Conservation (phyloP, 1,140 invertebrate genomes). For the Melitaea cinxia region DNA sequence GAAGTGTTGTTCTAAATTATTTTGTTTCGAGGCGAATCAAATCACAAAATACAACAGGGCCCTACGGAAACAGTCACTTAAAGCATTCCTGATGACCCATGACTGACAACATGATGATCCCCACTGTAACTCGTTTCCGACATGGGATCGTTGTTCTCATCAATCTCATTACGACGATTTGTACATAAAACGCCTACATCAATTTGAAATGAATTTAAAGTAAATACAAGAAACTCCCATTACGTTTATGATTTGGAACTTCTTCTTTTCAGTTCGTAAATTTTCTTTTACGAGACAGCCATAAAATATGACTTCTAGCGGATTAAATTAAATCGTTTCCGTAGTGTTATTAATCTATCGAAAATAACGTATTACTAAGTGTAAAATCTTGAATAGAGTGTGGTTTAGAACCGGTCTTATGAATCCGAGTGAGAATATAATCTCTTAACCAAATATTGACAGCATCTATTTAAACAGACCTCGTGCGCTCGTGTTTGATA, state of each 20-base stretch:
- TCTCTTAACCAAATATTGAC: not conserved
- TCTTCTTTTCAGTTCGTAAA: not conserved
- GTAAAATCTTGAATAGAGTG: not conserved
- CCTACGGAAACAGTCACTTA: slow-evolving; percentile 56
- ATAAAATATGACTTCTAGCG: not conserved
- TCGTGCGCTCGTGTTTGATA: not conserved
- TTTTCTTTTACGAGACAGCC: not conserved
- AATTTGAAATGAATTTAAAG: slow-evolving; percentile 18
- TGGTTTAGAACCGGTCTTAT: not conserved
- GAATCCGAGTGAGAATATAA: not conserved
- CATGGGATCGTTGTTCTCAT: slow-evolving; percentile 28
- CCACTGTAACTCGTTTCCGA: slow-evolving; percentile 23
- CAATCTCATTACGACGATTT: slow-evolving; percentile 19
- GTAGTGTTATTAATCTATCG: not conserved
- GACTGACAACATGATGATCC: slow-evolving; percentile 38
- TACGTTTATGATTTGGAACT: not conserved
- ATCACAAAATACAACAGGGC: slow-evolving; percentile 1
- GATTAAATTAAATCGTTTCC: not conserved
- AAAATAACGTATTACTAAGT: not conserved
- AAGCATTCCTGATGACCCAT: slow-evolving; percentile 51
- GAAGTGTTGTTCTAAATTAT: not conserved
- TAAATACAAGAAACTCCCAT: not conserved
- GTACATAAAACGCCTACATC: slow-evolving; percentile 19
- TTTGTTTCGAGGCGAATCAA: not conserved
- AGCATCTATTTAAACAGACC: not conserved